Evolutionary conservation across 2,113 vertebrate genomes (phyloP).

Genomic region (Anseranas semipalmata): DNA sequence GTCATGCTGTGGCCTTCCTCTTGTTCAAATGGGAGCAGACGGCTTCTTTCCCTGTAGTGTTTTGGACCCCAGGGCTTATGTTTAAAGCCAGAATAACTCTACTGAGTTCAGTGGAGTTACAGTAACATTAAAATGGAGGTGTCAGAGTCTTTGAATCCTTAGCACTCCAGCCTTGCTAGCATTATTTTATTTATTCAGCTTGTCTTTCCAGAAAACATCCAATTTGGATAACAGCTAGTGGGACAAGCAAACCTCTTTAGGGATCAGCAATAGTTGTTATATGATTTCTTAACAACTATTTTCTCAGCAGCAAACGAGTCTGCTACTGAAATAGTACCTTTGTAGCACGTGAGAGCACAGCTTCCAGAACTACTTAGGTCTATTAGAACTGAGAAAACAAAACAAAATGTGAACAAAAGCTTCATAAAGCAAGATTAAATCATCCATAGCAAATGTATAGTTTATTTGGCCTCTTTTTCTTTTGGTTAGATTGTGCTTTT

Average conservation of each 20-base stretch:
- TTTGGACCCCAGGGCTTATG: constrained; percentile 15
- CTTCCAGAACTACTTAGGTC: constrained; percentile 1
- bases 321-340: constrained; percentile 29
- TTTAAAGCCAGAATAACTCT: constrained; percentile 46
- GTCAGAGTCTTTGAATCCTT: constrained; percentile 23
- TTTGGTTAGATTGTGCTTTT: not conserved
- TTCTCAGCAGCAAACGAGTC: constrained; percentile 61
- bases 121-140: constrained; percentile 13
- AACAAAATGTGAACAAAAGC: not conserved
- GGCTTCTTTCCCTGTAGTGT: not conserved
- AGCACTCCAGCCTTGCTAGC: constrained; percentile 17
- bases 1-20: not conserved
- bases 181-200: constrained; percentile 68
- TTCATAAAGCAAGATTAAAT: not conserved
- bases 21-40: constrained; percentile 15
- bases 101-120: constrained; percentile 8
- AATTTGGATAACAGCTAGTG: constrained; percentile 74
- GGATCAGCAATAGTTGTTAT: constrained; percentile 65
- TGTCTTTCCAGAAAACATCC: constrained; percentile 70
- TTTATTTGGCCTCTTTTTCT: not conserved
- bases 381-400: not conserved
- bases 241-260: constrained; percentile 70
- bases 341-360: not conserved
- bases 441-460: not conserved
- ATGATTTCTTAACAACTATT: constrained; percentile 68